Base-by-base conservation (phyloP, 2,113 vertebrate genomes). In the Natator depressus region DNA sequence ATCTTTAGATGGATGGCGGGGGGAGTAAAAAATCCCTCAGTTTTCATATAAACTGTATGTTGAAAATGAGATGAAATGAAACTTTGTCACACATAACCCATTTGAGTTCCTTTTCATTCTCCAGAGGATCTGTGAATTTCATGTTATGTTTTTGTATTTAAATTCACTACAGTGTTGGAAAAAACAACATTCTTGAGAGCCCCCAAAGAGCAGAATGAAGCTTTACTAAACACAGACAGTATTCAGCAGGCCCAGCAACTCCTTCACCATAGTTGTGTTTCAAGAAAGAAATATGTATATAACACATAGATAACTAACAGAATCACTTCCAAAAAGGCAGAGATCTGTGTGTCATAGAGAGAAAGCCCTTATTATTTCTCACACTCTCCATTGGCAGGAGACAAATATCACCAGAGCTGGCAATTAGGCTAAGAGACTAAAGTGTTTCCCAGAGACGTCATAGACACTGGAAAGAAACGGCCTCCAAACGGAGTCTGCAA, bases 311-410 rank as follows among this genome's bases (percentile, higher is more conserved):
- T 14, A 27, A 20, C 7, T 3, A 93, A 72, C 17, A 79, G 4
- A 87, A 87, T 59, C 5, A 69, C 2, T 96, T 92, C n/a, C 9
- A 76, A 35, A 62, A 90, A 92, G 6, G 85, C 42, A 69, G 50
- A 46, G 38, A 83, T 19, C 2, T 0, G 0, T 13, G 1, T n/a
- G 17, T 27, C 87, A 75, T 84, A 3, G 51, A 78, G 13, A 25
- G 79, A 5, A 51, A 25, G 51, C 31, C 8, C n/a, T 84, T 13
- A 80, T 25, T 80, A 84, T 78, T 94, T 87, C 24, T 49, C 13
- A 47, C n/a, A 5, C 20, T 80, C 17, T 25, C 0, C 35, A 1
- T 13, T 87, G 50, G 10, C 17, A 91, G 6, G 8, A 82, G 50
- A 50, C 8, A 88, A 87, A 16, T 19, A 80, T 51, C 25, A 78